Evolutionary conservation across 2,797 vertebrate genomes (phyloP).

Genomic region (Coreius guichenoti): DNA sequence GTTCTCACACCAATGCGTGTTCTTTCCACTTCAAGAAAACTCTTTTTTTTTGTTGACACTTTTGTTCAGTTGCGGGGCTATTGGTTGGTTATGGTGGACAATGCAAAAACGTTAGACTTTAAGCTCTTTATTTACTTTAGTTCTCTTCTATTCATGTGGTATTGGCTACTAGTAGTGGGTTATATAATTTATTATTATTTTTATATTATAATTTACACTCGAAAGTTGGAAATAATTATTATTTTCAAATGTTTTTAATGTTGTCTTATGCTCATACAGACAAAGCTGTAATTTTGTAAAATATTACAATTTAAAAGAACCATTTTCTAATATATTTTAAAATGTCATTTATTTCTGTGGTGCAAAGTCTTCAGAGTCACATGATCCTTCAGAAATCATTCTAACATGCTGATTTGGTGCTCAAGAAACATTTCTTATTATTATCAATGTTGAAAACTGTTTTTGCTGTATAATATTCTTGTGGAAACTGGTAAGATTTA

Average conservation of each 20-base stretch:
- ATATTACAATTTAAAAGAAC: not conserved
- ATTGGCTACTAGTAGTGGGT: not conserved
- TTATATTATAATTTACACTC: not conserved
- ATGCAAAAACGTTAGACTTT: not conserved
- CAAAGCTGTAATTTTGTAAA: not conserved
- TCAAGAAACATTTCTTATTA: not conserved
- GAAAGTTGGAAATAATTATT: not conserved
- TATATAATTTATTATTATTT: not conserved
- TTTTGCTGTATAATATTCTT: too few species aligned
- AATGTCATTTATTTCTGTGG: not conserved
- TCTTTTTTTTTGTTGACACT: not conserved
- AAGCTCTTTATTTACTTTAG: not conserved
- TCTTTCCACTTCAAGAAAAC: conserved; percentile 10
- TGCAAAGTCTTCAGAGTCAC: not conserved
- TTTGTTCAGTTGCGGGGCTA: not conserved
- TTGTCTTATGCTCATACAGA: not conserved
- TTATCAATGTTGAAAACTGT: not conserved
- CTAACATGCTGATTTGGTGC: not conserved
- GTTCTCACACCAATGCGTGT: conserved; percentile 31
- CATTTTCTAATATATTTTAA: not conserved
- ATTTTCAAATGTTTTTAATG: not conserved
- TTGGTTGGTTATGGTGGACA: not conserved
- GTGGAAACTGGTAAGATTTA: not conserved
- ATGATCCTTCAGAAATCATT: not conserved
- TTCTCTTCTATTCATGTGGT: not conserved